A percentile compares a stretch with the other conserved stretches of the same genome.
Conservation (phyloP, 2,888 invertebrate species). For the Siphonodentalium dalli region DNA sequence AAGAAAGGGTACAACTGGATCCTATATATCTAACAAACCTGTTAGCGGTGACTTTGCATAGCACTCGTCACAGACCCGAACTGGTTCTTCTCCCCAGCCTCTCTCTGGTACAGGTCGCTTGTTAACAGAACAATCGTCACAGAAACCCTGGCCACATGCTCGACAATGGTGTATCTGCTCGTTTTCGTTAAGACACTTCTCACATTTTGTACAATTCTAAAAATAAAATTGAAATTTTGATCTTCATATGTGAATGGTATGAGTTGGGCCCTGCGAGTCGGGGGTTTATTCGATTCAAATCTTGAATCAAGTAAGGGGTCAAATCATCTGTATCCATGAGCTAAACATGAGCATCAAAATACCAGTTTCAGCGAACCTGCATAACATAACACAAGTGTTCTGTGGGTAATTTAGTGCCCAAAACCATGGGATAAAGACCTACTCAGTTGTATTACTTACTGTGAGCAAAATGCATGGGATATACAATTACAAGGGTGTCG, state of each 20-base stretch:
- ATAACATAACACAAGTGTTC: no score
- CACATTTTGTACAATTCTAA: conserved; percentile 75
- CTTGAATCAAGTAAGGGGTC: not conserved
- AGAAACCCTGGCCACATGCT: conserved; percentile 82
- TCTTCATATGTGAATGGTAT: not conserved
- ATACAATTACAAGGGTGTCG: no score
- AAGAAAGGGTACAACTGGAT: no score
- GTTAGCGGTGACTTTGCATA: conserved; percentile 54
- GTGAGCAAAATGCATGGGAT: no score
- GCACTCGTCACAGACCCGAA: conserved; percentile 79
- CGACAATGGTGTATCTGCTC: conserved; percentile 73
- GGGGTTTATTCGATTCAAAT: no score
- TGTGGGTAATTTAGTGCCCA: no score
- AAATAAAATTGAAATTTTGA: conserved; percentile 1
- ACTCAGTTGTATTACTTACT: no score
- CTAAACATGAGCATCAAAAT: no score
- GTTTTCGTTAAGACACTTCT: conserved; percentile 69
- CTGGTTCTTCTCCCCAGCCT: conserved; percentile 75
- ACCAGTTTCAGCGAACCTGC: no score
- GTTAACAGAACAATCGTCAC: conserved; percentile 76
- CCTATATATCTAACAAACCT: no score
- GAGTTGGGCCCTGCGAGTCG: not conserved
- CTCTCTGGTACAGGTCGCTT: conserved; percentile 75
- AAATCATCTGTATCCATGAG: no score
- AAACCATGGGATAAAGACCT: no score